Conservation (phyloP, 1,140 invertebrate genomes). For the Berghia stephanieae region DNA sequence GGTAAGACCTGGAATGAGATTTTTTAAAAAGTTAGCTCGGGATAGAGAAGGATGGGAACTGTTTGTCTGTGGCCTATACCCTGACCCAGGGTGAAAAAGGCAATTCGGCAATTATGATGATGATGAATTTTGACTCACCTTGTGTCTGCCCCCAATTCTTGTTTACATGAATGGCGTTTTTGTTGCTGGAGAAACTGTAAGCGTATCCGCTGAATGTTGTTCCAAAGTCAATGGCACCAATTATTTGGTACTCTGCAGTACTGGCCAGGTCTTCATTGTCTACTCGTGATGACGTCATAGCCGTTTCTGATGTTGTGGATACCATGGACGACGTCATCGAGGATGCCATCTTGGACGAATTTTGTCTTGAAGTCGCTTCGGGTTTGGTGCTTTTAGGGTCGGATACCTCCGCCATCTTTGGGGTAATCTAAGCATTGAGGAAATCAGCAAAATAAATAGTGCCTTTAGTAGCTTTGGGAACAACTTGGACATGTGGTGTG, state of each 20-base stretch:
- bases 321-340: neutral
- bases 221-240: constrained; percentile 75
- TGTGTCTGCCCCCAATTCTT: constrained; percentile 74
- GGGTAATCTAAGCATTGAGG: too few relatives aligned
- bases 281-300: constrained; percentile 26
- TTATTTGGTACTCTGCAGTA: constrained; percentile 60
- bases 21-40: neutral
- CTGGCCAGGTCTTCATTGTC: constrained; percentile 35
- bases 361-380: too few relatives aligned
- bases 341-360: too few relatives aligned
- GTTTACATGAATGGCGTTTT: constrained; percentile 73
- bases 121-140: too few relatives aligned
- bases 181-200: constrained; percentile 71
- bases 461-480: too few relatives aligned
- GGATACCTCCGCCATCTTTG: too few relatives aligned
- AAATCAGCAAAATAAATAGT: too few relatives aligned
- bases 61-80: too few relatives aligned
- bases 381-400: too few relatives aligned
- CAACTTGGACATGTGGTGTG: too few relatives aligned
- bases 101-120: too few relatives aligned
- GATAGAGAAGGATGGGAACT: neutral
- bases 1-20: neutral
- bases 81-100: too few relatives aligned
- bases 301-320: neutral
- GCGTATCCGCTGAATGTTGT: constrained; percentile 76